Base-by-base conservation (phyloP, 2,888 invertebrate genomes). In the Portevinia maculata region DNA sequence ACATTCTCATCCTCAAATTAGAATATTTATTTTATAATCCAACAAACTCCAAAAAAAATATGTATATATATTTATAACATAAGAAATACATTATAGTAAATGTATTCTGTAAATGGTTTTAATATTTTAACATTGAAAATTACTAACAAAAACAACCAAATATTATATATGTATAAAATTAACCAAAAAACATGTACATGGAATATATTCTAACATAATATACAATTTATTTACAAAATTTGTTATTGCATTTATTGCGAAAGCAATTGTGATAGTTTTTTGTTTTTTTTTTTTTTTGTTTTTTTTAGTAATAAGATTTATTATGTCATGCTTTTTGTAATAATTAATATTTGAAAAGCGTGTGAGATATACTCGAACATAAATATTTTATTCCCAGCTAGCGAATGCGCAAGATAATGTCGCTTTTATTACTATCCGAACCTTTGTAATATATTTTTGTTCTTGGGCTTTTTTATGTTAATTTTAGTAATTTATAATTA, bases 281-380 rank as follows among this genome's bases (percentile, higher is more conserved):
- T 53, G 17, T 55, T 34, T 57, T 59, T 39, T 73, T 30, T 74
- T 53, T 21, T 55, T 34, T 57, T 64, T 46, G 32, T 24, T 62
- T 64, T 13, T 17, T 59, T 73, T 50, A 34, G 21, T 60, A 52
- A 28, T 57, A 74, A 60, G 21, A 62, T 57, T 71, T 71, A 55
- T 60, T 55, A 67, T 81, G 81, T 81, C 70, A 65, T 81, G 81
- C 81, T 76, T 75, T 65, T 81, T 81, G 59, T 50, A 41, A 65
- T 44, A 69, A 44, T 48, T 46, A 50, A 53, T 69, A 53, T 64
- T 30, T 46, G 44, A 50, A 50, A 78, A 78, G 52, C 65, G 76
- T 78, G 76, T 71, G 60, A 78, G n/a, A 78, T 62, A 69, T 48
- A 67, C 8, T 24, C 39, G 15, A 2, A 34, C 15, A 39, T 44